Conservation (phyloP, 2,888 invertebrate species). For the Linyphia triangularis region DNA sequence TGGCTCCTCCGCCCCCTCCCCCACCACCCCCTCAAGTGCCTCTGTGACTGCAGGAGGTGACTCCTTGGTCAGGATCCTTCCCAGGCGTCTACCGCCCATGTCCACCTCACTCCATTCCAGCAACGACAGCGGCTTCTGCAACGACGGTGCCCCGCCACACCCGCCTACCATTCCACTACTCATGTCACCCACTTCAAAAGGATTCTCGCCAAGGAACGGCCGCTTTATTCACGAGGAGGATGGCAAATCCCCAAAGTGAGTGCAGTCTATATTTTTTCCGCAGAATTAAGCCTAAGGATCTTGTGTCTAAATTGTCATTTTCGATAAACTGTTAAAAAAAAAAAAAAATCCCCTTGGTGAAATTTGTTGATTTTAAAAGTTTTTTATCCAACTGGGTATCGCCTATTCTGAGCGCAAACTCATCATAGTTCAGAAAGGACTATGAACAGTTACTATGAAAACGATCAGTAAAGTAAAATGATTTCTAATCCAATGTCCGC, state of each 20-base stretch:
- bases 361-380: too few relatives aligned
- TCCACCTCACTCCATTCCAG: conserved; percentile 86
- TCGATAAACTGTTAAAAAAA: too few relatives aligned
- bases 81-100: conserved; percentile 74
- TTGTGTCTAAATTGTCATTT: too few relatives aligned
- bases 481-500: too few relatives aligned
- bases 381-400: too few relatives aligned
- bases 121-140: conserved; percentile 94
- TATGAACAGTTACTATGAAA: too few relatives aligned
- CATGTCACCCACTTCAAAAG: conserved; percentile 82
- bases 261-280: too few relatives aligned
- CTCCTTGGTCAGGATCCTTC: conserved; percentile 68
- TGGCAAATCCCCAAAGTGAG: conserved; percentile 56
- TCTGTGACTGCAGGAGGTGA: conserved; percentile 65
- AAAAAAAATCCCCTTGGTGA: too few relatives aligned
- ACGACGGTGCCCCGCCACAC: conserved; percentile 82
- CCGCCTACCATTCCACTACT: conserved; percentile 81
- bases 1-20: conserved; percentile 76
- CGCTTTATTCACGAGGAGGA: conserved; percentile 6
- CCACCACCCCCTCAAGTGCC: conserved; percentile 73
- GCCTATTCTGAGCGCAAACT: too few relatives aligned
- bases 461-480: too few relatives aligned
- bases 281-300: too few relatives aligned
- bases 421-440: too few relatives aligned
- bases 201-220: conserved; percentile 51